Evolutionary conservation across 2,113 vertebrate species (phyloP), one percentile per base, ranked within the genome.

Genomic region (Struthidea cinerea): DNA sequence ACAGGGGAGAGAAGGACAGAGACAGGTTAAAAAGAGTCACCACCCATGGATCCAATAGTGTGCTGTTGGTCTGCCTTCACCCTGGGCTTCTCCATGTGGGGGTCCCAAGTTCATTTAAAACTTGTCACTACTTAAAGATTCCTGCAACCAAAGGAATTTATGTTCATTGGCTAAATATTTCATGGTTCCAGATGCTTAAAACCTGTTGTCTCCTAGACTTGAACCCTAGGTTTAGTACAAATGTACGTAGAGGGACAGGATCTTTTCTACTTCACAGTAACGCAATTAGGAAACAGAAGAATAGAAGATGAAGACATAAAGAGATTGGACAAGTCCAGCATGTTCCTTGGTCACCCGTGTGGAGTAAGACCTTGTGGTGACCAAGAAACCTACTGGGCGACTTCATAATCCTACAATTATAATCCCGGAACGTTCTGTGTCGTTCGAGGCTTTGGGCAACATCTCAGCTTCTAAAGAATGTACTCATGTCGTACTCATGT

Each of bases 41-140:
- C 8, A 28, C 16, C 28, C 12, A 23, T 53, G 15, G 33, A 53
- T 69, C 28, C 47, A 53, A 2, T 1, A 49, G 6, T 13, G 42
- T 28, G 8, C 28, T 33, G 39, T 19, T 60, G 22, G 7, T 61
- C 39, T 39, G 60, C 11, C 46, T 69, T 46, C 19, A 46, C 3
- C 16, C 20, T 39, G 46, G 8, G 1, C 1, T 3, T 60, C 33
- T 46, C 0, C 0, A 5, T 69, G 15, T 39, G 15, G 15, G 8
- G 2, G 2, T 10, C 18, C 6, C 18, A 53, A n/a, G 28, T 15
- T 30, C 1, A 18, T 39, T 69, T 39, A 16, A 61, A 61, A 24
- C 47, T 46, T 69, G 44, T 46, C 15, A 23, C 13, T 53, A 13
- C 46, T n/a, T 61, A 46, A 60, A 61, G 28, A n/a, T 26, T 46